Evolutionary conservation across 1,140 invertebrate species (phyloP).

Genomic region (Ephestia elutella): DNA sequence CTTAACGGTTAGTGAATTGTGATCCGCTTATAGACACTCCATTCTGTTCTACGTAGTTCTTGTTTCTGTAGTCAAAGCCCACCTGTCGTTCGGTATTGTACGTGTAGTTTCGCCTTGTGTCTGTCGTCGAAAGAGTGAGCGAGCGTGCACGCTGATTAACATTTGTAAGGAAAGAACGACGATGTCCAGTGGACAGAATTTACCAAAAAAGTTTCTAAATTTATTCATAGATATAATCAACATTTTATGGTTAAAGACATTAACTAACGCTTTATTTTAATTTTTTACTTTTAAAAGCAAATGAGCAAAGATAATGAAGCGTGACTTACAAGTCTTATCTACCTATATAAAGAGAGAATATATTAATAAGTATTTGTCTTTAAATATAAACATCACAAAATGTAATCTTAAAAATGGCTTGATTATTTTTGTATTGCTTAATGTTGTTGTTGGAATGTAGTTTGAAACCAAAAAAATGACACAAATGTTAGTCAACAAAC

Average conservation of each 20-base stretch:
- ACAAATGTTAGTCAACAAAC: not conserved
- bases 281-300: no score
- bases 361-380: no score
- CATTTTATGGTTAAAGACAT: no score
- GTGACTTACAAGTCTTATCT: no score
- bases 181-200: no score
- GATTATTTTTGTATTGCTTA: not conserved
- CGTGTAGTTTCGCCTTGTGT: conserved; percentile 17
- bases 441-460: not conserved
- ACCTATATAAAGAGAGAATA: no score
- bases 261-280: no score
- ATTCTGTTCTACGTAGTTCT: conserved; percentile 21
- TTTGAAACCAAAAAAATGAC: not conserved
- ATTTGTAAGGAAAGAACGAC: not conserved
- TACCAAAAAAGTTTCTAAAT: no score
- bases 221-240: no score
- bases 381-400: no score
- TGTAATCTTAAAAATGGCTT: not conserved
- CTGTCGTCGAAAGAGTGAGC: not conserved
- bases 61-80: conserved; percentile 61
- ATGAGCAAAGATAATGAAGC: no score
- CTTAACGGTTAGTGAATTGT: not conserved
- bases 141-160: not conserved
- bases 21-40: not conserved
- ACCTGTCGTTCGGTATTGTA: conserved; percentile 49